These are phyloP conservation scores for Drosophila nigrodunni DNA, from an alignment of 1,140 invertebrate species.

Conservation along the genomic window DNA sequence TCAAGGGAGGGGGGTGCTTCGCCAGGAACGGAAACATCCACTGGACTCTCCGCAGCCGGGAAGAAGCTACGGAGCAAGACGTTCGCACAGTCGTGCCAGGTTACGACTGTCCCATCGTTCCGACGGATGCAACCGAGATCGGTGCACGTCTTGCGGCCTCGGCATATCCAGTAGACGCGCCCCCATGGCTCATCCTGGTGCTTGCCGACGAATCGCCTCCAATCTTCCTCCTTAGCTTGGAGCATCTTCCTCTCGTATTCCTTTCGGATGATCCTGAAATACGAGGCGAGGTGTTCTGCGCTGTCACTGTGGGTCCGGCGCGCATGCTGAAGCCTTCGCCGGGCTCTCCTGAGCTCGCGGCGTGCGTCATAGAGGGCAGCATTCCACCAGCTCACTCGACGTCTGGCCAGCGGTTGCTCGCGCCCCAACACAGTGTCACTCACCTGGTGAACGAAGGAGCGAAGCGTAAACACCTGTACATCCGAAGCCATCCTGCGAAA, in stretches of 20 bases:
- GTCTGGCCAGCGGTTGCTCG: background rate
- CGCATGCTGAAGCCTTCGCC: conserved; percentile 26
- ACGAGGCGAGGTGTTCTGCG: background rate
- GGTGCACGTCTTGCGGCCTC: too few relatives aligned
- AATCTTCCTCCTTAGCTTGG: conserved; percentile 30
- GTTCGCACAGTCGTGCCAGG: too few relatives aligned
- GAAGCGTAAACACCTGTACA: too few relatives aligned
- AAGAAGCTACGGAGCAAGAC: too few relatives aligned
- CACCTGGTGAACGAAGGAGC: background rate
- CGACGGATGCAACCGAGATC: too few relatives aligned
- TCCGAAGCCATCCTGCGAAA: background rate
- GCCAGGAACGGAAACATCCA: background rate
- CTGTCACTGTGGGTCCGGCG: background rate
- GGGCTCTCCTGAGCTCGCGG: conserved; percentile 32
- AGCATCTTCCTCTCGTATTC: conserved; percentile 38
- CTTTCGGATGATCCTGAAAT: conserved; percentile 6
- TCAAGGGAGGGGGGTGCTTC: too few relatives aligned
- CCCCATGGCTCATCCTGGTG: conserved; percentile 5
- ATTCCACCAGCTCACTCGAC: conserved; percentile 19
- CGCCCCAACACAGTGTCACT: conserved; percentile 4
- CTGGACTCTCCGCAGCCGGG: conserved; percentile 10
- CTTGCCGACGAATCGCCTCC: conserved; percentile 34
- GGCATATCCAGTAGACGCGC: too few relatives aligned
- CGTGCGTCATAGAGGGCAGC: conserved; percentile 5
- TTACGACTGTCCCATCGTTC: too few relatives aligned